A percentile compares a stretch with the other conserved stretches of the same genome.
Evolutionary conservation across 2,888 invertebrate species (phyloP).

Genomic region (Drosophila maculinotata): DNA sequence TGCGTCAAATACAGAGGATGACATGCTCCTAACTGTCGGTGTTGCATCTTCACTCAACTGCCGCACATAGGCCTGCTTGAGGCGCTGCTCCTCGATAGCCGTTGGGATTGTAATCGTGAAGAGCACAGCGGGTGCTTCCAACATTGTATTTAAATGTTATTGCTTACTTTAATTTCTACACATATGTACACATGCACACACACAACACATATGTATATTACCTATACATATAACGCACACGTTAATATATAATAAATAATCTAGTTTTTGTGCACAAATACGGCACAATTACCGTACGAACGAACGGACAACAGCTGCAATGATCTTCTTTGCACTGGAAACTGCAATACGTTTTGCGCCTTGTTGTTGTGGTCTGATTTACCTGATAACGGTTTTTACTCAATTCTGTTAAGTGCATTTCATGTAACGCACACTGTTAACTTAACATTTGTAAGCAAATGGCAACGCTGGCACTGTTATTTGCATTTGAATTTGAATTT

Average conservation of each 20-base stretch:
- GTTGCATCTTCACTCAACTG: constrained; percentile 23
- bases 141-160: constrained; percentile 26
- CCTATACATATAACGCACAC: constrained; percentile 24
- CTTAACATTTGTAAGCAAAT: neutral
- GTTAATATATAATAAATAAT: constrained; percentile 12
- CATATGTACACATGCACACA: constrained; percentile 6
- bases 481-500: neutral
- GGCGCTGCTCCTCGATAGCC: constrained; percentile 85
- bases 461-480: neutral
- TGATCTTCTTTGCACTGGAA: constrained; percentile 60
- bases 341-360: constrained; percentile 31
- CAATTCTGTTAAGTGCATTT: constrained; percentile 12
- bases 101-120: constrained; percentile 87
- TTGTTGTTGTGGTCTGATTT: constrained; percentile 40
- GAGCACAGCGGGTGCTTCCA: constrained; percentile 85
- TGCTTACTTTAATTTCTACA: constrained; percentile 3
- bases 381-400: constrained; percentile 70
- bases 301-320: constrained; percentile 42
- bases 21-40: constrained; percentile 6
- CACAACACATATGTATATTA: constrained; percentile 14
- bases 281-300: constrained; percentile 4
- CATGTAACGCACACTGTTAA: constrained; percentile 9
- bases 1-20: constrained; percentile 15
- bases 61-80: constrained; percentile 51
- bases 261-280: constrained; percentile 15